phyloP scores from a whole-genome alignment of 2,113 vertebrate species.

The Microtus richardsoni region DNA sequence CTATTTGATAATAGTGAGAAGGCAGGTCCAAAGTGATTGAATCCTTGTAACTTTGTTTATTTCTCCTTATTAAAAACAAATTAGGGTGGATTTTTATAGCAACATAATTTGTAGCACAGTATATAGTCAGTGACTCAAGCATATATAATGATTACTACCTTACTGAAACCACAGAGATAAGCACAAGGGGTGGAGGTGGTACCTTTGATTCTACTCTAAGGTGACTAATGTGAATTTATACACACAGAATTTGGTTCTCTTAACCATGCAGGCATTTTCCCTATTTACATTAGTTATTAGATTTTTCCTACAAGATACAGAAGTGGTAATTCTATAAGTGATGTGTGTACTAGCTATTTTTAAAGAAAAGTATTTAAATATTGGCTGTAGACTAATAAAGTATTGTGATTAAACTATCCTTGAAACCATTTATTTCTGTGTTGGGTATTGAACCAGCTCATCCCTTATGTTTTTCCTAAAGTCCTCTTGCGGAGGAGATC shows the following conservation, averaged over 20 bases:
- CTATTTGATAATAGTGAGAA: background rate
- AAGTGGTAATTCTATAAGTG: background rate
- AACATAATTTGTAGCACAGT: background rate
- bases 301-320: background rate
- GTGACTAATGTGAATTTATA: background rate
- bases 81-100: slow-evolving; percentile 4
- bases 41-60: background rate
- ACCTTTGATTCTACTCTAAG: background rate
- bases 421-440: background rate
- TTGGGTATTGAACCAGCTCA: background rate
- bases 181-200: background rate
- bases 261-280: background rate
- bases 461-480: background rate
- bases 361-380: background rate
- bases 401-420: background rate
- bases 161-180: background rate
- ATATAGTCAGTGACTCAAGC: background rate
- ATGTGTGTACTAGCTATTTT: background rate
- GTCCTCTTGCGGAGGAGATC: background rate
- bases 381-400: background rate
- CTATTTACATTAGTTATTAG: background rate
- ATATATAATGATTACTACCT: background rate
- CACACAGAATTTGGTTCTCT: background rate
- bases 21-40: background rate
- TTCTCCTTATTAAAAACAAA: background rate